Evolutionary conservation across 2,888 invertebrate genomes (phyloP).

Genomic region (Helleia helle): DNA sequence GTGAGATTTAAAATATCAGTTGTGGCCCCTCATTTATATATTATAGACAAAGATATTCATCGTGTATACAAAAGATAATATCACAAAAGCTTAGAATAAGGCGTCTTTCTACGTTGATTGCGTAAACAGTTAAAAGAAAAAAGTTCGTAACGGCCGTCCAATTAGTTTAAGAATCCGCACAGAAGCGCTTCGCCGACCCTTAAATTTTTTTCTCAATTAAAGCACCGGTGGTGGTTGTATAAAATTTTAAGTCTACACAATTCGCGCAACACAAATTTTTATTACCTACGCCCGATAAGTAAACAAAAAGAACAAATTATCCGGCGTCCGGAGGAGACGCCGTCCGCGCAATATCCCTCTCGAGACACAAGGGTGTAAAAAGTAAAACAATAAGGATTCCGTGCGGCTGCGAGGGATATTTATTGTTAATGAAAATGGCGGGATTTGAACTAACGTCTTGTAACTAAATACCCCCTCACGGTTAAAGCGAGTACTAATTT

Average conservation of each 20-base stretch:
- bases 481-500: slow-evolving; percentile 75
- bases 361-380: slow-evolving; percentile 73
- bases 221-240: slow-evolving; percentile 62
- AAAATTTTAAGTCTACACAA: slow-evolving; percentile 73
- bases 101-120: slow-evolving; percentile 31
- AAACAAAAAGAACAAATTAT: slow-evolving; percentile 72
- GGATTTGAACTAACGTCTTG: slow-evolving; percentile 75
- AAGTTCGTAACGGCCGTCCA: slow-evolving; percentile 68
- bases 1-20: slow-evolving; percentile 22
- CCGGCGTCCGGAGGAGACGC: slow-evolving; percentile 48
- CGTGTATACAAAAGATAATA: too few relatives aligned
- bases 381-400: slow-evolving; percentile 73
- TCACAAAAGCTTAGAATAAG: neutral
- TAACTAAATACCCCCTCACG: slow-evolving; percentile 74
- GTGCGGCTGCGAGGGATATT: slow-evolving; percentile 70
- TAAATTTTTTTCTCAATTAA: slow-evolving; percentile 68
- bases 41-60: neutral
- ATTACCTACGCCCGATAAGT: slow-evolving; percentile 65
- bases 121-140: slow-evolving; percentile 55
- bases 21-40: slow-evolving; percentile 18
- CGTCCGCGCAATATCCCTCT: slow-evolving; percentile 50
- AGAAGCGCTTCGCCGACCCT: slow-evolving; percentile 66
- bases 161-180: slow-evolving; percentile 69
- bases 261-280: slow-evolving; percentile 74
- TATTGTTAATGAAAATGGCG: slow-evolving; percentile 75